Evolutionary conservation across 2,113 vertebrate genomes (phyloP).

Genomic region (Lethenteron reissneri): DNA sequence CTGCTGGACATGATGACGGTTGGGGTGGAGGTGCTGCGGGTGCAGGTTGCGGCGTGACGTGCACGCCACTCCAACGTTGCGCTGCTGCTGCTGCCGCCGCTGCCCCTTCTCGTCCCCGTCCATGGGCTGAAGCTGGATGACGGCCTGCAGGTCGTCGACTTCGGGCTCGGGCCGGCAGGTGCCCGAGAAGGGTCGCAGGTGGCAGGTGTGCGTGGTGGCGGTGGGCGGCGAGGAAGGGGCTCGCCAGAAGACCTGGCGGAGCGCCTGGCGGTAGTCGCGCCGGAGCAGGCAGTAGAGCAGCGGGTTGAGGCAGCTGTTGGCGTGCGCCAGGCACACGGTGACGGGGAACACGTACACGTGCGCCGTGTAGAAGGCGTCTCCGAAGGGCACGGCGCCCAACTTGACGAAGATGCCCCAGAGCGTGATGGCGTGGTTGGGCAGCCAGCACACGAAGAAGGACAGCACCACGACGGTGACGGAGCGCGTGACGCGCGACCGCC

Average conservation of each 20-base stretch:
- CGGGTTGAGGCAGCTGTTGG: constrained; percentile 40
- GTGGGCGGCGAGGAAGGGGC: constrained; percentile 15
- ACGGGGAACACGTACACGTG: constrained; percentile 39
- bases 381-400: constrained; percentile 32
- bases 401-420: constrained; percentile 44
- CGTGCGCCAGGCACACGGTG: constrained; percentile 34
- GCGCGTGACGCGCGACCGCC: constrained; percentile 22
- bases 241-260: constrained; percentile 26
- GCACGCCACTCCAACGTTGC: too few relatives aligned
- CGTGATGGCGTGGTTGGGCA: constrained; percentile 32
- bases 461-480: constrained; percentile 24
- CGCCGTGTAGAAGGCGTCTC: constrained; percentile 26
- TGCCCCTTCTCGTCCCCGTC: constrained; percentile 14
- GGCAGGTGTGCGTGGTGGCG: constrained; percentile 14
- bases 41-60: too few relatives aligned
- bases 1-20: too few relatives aligned
- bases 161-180: constrained; percentile 12
- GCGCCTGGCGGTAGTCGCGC: constrained; percentile 31
- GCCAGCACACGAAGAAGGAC: constrained; percentile 30
- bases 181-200: constrained; percentile 19
- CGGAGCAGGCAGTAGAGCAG: constrained; percentile 36
- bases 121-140: constrained; percentile 17
- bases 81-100: too few relatives aligned
- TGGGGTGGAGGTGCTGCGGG: too few relatives aligned
- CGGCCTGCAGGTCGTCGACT: constrained; percentile 16